These are phyloP conservation scores for Platysteira castanea DNA, from an alignment of 2,113 vertebrate species.

Conservation along the genomic window DNA sequence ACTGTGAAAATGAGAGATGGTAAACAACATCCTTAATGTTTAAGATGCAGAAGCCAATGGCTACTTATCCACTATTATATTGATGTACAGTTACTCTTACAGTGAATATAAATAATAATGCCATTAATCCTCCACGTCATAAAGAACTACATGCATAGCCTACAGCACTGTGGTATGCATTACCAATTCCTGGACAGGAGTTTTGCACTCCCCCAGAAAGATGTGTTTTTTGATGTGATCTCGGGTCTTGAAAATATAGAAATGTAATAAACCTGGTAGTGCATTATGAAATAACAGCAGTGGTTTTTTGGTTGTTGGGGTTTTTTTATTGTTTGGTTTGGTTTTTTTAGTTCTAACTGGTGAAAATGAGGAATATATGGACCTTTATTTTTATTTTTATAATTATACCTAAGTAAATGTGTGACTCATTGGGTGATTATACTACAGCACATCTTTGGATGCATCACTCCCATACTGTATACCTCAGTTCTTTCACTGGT, in stretches of 20 bases:
- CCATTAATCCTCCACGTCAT: neutral
- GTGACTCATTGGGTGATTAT: neutral
- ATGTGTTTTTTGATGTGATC: neutral
- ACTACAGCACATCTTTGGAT: neutral
- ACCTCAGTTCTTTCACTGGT: neutral
- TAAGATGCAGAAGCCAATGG: conserved; percentile 42
- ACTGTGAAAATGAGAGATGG: conserved; percentile 47
- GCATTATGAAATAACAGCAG: neutral
- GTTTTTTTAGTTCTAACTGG: neutral
- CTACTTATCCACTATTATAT: conserved; percentile 33
- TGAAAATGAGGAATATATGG: neutral
- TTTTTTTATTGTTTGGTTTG: neutral
- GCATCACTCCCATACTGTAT: neutral
- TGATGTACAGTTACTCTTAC: conserved; percentile 31
- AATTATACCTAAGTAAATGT: neutral
- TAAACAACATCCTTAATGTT: conserved; percentile 43
- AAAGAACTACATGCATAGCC: neutral
- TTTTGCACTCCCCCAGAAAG: neutral
- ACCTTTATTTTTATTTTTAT: neutral
- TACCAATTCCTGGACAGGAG: neutral
- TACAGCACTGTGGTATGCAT: neutral
- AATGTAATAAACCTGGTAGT: neutral
- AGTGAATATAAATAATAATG: conserved; percentile 49
- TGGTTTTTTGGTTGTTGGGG: neutral
- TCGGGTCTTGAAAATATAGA: neutral